phyloP scores from a whole-genome alignment of 2,888 invertebrate genomes.

The Pheosia gnoma region DNA sequence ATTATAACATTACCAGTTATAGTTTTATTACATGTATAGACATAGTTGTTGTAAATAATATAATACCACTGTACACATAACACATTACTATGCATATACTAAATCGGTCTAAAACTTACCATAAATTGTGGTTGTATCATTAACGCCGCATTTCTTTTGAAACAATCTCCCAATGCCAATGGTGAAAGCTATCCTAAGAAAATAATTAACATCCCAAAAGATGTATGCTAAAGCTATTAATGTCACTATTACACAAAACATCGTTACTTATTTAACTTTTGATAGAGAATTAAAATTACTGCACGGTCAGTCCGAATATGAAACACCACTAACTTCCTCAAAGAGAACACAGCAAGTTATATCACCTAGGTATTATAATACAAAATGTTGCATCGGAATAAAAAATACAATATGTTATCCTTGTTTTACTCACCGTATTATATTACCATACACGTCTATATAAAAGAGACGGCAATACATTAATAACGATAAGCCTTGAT shows the following conservation, averaged over 20 bases:
- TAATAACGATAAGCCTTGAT: not conserved
- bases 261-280: constrained; percentile 25
- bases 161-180: constrained; percentile 88
- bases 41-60: too few relatives aligned
- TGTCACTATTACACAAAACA: constrained; percentile 68
- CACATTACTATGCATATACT: not conserved
- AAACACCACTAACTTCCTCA: constrained; percentile 25
- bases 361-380: not conserved
- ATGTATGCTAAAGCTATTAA: constrained; percentile 85
- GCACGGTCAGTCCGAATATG: constrained; percentile 18
- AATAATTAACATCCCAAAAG: constrained; percentile 92
- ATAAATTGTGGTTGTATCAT: constrained; percentile 89
- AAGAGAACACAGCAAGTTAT: not conserved
- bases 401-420: constrained; percentile 14
- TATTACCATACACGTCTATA: not conserved
- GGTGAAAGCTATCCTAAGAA: constrained; percentile 88
- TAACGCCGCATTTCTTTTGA: constrained; percentile 87
- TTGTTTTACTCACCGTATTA: constrained; percentile 16
- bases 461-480: constrained; percentile 22
- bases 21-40: too few relatives aligned
- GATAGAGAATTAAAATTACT: not conserved
- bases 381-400: not conserved
- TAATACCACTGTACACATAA: too few relatives aligned
- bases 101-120: constrained; percentile 80
- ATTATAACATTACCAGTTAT: too few relatives aligned